phyloP scores from a whole-genome alignment of 35 echinoderm and acorn worm genomes.

The Diadema setosum region DNA sequence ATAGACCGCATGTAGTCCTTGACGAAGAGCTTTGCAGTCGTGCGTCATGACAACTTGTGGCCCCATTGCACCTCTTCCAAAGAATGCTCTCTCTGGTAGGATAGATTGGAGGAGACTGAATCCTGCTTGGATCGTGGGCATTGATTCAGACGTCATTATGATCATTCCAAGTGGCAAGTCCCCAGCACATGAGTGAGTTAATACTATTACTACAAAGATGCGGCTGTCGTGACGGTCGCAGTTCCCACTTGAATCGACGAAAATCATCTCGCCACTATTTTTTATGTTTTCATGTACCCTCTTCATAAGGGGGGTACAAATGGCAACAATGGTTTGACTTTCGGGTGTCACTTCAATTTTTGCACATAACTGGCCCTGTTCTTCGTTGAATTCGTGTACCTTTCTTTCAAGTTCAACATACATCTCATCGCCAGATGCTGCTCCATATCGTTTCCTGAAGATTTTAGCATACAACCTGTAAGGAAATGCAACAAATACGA shows the following conservation, averaged over 20 bases:
- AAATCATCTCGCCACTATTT: constrained; percentile 29
- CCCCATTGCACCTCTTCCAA: background rate
- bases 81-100: background rate
- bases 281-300: background rate
- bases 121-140: background rate
- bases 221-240: background rate
- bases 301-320: constrained; percentile 58
- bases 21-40: background rate
- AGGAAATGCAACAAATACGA: constrained; percentile 5
- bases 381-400: constrained; percentile 11
- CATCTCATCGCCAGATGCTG: background rate
- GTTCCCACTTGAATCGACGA: constrained; percentile 2
- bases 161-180: constrained; percentile 29
- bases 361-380: background rate
- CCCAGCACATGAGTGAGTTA: constrained; percentile 29
- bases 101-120: constrained; percentile 26
- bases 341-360: background rate
- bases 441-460: background rate
- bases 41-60: constrained; percentile 17
- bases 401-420: background rate
- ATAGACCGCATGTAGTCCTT: background rate
- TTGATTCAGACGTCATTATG: constrained; percentile 31
- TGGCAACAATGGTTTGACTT: background rate
- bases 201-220: constrained; percentile 18
- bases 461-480: constrained; percentile 38